Evolutionary conservation across 2,113 vertebrate genomes (phyloP), one percentile per base, ranked within the genome.

Genomic region (Prunella fulvescens): DNA sequence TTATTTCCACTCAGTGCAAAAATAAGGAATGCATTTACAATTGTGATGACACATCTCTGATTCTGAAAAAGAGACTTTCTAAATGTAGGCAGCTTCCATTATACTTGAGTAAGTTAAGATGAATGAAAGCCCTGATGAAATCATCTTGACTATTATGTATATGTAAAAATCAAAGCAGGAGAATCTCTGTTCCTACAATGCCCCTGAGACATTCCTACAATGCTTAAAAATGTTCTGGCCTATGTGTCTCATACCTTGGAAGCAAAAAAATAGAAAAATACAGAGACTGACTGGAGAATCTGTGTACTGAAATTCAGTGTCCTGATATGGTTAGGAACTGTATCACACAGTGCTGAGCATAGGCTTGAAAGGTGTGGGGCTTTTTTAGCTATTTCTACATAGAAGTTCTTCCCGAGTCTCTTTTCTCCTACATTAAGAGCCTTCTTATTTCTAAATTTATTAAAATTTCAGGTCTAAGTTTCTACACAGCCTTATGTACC

Each of bases 111-210:
- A 93, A 90, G 57, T 2, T 57, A 37, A 83, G 53, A 90, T 80
- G 92, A 97, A 95, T 85, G 93, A 88, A 94, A 94, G 47, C 23
- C 72, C 42, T 85, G 62, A 89, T 90, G 73, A 94, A 97, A 89
- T 70, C 62, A 88, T 91, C 73, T 74, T 80, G 61, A 54, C 88
- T 92, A 65, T 87, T 80, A 70, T 22, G n/a, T 31, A 42, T 4
- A 10, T 58, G 39, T 51, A 88, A 85, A 81, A 92, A 77, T 77
- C 54, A 94, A 77, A 87, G 54, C 40, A 65, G 37, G 18, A 90
- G 39, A 74, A 83, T 51, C 18, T 90, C 77, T 69, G 26, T 48
- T 90, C 42, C 14, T 20, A 77, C 29, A 74, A 9, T 67, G 65
- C n/a, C 77, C 71, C 47, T 80, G 62, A 97, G 66, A 77, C 3